Percentiles rank a stretch among this genome's conserved stretches.
phyloP scores from a whole-genome alignment of 2,888 invertebrate species.

The Coleophora deauratella region DNA sequence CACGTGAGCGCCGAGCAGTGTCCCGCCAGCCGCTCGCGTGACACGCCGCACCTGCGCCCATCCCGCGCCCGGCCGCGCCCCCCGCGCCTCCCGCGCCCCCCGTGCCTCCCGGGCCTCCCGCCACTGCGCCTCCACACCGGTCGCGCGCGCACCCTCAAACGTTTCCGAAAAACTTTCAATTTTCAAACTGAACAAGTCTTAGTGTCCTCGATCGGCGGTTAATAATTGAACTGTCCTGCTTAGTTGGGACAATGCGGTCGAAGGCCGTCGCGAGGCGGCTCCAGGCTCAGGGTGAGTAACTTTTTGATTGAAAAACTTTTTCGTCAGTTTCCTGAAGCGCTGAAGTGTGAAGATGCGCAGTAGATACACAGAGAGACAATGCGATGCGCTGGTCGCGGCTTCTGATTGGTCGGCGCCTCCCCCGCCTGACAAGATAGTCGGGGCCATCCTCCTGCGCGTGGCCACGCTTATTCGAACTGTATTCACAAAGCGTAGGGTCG shows the following conservation, averaged over 20 bases:
- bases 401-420: constrained; percentile 62
- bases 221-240: constrained; percentile 48
- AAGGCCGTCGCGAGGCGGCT: constrained; percentile 82
- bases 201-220: constrained; percentile 47
- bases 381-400: constrained; percentile 55
- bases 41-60: constrained; percentile 59
- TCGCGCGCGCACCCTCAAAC: constrained; percentile 12
- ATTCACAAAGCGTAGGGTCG: constrained; percentile 21
- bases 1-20: constrained; percentile 61
- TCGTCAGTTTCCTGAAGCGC: not conserved
- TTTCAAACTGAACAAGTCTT: constrained; percentile 23
- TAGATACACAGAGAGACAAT: constrained; percentile 58
- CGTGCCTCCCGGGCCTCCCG: constrained; percentile 24
- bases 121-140: constrained; percentile 16
- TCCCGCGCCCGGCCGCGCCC: constrained; percentile 51
- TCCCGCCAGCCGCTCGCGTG: constrained; percentile 70
- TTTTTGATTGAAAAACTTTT: not conserved
- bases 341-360: constrained; percentile 40
- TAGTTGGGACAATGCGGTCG: constrained; percentile 76
- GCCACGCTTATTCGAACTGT: constrained; percentile 26
- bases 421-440: constrained; percentile 71
- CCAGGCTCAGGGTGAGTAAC: constrained; percentile 78
- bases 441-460: constrained; percentile 54
- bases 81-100: constrained; percentile 19
- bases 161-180: constrained; percentile 34